phyloP scores from a whole-genome alignment of 2,888 invertebrate genomes.

The Toxonevra muliebris region DNA sequence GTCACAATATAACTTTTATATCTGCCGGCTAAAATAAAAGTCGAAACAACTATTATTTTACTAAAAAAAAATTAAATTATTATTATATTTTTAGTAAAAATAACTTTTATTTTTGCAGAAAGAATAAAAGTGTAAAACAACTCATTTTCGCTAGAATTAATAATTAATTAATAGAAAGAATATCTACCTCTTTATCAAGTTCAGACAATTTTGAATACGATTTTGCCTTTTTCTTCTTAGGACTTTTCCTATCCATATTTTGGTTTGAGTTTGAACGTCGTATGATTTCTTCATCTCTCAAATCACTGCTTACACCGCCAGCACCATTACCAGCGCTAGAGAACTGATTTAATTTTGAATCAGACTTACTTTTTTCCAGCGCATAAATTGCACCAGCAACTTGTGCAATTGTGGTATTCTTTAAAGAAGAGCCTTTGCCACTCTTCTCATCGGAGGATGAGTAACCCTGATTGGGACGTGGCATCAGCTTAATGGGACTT shows the following conservation, averaged over 20 bases:
- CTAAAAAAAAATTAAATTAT: conserved; percentile 15
- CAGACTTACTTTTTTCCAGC: conserved; percentile 74
- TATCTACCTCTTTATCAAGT: conserved; percentile 66
- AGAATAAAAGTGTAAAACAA: too few relatives aligned
- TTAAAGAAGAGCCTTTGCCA: conserved; percentile 29
- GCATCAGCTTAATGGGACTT: conserved; percentile 59
- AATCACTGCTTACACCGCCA: conserved; percentile 17
- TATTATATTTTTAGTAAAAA: too few relatives aligned
- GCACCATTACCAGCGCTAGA: conserved; percentile 40
- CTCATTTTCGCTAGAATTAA: too few relatives aligned
- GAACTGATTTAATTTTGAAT: conserved; percentile 70
- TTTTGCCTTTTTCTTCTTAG: conserved; percentile 69
- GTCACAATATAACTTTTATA: too few relatives aligned
- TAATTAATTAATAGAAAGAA: too few relatives aligned
- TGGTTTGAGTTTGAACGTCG: conserved; percentile 69
- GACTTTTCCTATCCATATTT: conserved; percentile 66
- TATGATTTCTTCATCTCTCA: conserved; percentile 62
- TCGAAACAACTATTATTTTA: too few relatives aligned
- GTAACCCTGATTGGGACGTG: conserved; percentile 38
- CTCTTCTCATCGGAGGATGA: conserved; percentile 42
- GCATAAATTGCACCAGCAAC: conserved; percentile 49
- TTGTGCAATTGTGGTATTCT: conserved; percentile 37
- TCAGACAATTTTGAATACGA: conserved; percentile 69
- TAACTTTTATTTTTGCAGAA: too few relatives aligned
- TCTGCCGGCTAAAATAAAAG: too few relatives aligned